Base-by-base conservation (phyloP, 1,140 invertebrate species). In the Drosophila elegans region DNA sequence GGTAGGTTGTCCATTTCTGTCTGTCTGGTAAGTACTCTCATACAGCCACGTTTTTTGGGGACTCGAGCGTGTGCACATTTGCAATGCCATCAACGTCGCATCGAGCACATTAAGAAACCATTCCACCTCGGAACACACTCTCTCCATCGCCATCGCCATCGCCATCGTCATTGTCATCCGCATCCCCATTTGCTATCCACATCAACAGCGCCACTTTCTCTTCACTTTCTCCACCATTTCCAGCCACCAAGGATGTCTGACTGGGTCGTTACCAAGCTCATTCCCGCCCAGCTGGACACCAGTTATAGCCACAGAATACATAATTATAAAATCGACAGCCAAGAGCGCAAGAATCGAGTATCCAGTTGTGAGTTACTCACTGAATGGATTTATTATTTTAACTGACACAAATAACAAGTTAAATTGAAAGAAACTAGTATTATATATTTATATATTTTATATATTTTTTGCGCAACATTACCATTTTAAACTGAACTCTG, bases 21-120 rank as follows among this genome's bases (percentile, higher is more conserved):
- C 59, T 66, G 73, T 59, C 48, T 67, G 53, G 42, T 76, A 76
- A 76, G 73, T 76, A 76, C 73, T 75, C 27, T 34, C 16, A 59
- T 16, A 59, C 36, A 25, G 13, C 16, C 54, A 63, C 61, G 16
- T 34, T 67, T 67, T 67, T 67, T 41, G 55, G 69, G 42, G 63
- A 71, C 25, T 66, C 38, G 51, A 76, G 74, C 74, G 45, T 82
- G 68, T 68, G 74, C 38, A 80, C 73, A 80, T 84, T 83, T 76
- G 76, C 77, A 67, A 76, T 77, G 80, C 81, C 74, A 84, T 85
- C 73, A 84, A 74, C 73, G 74, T 85, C 68, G 60, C 62, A 63
- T 51, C 67, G 75, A 81, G 74, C 78, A 74, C 62, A 74, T 84
- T 80, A 80, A 74, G 72, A 73, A 51, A 53, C 54, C 78, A 56